These are phyloP conservation scores for Drosophila testacea DNA, from an alignment of 2,888 invertebrate genomes.

Conservation along the genomic window DNA sequence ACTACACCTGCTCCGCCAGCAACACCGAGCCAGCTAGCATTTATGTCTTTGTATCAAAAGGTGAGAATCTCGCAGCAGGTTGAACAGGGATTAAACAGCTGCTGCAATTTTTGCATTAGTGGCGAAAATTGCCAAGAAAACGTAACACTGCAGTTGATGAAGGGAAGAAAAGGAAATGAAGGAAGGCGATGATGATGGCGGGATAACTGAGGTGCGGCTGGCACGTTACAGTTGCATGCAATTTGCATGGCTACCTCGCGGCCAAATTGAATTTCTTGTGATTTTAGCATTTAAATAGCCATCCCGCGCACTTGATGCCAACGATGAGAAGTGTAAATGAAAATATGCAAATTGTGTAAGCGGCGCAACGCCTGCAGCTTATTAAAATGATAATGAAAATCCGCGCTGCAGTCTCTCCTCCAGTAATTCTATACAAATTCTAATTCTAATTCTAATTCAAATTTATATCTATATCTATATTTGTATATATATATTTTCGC, in stretches of 20 bases:
- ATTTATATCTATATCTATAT: conserved; percentile 27
- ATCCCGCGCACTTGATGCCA: conserved; percentile 39
- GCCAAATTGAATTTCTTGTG: conserved; percentile 63
- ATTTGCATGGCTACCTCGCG: conserved; percentile 56
- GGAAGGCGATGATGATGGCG: neutral
- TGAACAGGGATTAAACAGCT: conserved; percentile 40
- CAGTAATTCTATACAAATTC: conserved; percentile 49
- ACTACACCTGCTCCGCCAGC: conserved; percentile 95
- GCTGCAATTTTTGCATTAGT: conserved; percentile 41
- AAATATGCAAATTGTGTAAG: conserved; percentile 71
- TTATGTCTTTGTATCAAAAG: conserved; percentile 95
- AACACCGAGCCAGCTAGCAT: conserved; percentile 96
- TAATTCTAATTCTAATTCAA: conserved; percentile 62
- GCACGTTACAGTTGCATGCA: conserved; percentile 53
- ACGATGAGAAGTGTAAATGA: conserved; percentile 75
- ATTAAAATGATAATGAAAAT: conserved; percentile 70
- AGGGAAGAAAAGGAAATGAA: neutral
- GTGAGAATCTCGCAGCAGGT: conserved; percentile 86
- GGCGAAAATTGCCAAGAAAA: conserved; percentile 20
- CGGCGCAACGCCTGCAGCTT: conserved; percentile 61
- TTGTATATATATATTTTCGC: conserved; percentile 3
- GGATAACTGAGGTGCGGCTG: conserved; percentile 7
- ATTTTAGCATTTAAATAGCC: conserved; percentile 75
- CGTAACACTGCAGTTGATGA: neutral
- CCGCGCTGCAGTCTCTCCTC: conserved; percentile 28